A percentile compares a stretch with the other conserved stretches of the same genome.
Conservation (phyloP, 2,888 invertebrate genomes). For the Schrankia costaestrigalis region DNA sequence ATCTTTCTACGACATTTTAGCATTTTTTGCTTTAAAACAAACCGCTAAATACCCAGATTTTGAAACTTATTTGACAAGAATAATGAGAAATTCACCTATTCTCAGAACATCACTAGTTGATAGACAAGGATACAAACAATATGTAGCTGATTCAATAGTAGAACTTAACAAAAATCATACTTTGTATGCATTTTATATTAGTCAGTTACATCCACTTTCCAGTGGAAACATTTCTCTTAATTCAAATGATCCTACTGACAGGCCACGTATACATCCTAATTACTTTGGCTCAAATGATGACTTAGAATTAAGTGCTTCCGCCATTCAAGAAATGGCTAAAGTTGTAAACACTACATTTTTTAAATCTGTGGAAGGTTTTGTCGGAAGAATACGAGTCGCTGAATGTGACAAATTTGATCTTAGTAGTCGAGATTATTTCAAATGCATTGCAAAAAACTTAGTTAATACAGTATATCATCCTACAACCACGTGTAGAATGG, state of each 20-base stretch:
- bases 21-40: conserved; percentile 42
- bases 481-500: conserved; percentile 83
- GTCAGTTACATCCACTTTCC: conserved; percentile 72
- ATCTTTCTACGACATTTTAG: conserved; percentile 76
- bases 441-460: conserved; percentile 66
- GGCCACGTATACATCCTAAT: conserved; percentile 32
- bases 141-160: conserved; percentile 36
- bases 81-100: conserved; percentile 45
- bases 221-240: conserved; percentile 78
- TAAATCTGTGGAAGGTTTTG: conserved; percentile 15
- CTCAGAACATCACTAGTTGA: conserved; percentile 1
- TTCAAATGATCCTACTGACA: conserved; percentile 77
- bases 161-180: conserved; percentile 42
- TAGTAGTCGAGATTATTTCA: conserved; percentile 46
- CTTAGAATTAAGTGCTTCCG: conserved; percentile 47
- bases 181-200: conserved; percentile 50
- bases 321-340: conserved; percentile 45
- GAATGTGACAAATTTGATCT: conserved; percentile 40
- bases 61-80: conserved; percentile 38
- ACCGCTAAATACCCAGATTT: conserved; percentile 47
- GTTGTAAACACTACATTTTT: conserved; percentile 29
- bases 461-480: conserved; percentile 83
- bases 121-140: conserved; percentile 31
- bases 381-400: conserved; percentile 41
- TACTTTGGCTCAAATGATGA: conserved; percentile 82